Conservation (phyloP, 1,140 invertebrate genomes). For the Trachelipus rathkii region DNA sequence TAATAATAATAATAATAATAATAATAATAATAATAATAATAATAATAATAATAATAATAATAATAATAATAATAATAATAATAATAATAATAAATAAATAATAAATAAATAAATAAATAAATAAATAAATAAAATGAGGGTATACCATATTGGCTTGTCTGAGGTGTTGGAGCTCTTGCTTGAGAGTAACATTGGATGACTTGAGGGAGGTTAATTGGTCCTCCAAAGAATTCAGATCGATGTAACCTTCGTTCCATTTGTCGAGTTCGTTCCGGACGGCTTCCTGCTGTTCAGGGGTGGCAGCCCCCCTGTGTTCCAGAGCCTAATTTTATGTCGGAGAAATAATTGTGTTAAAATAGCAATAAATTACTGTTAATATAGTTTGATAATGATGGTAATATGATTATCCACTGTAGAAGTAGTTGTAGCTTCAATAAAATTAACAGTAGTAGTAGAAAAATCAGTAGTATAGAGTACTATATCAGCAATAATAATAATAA, state of each 20-base stretch:
- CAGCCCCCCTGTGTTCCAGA: not conserved
- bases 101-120: too few relatives aligned
- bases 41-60: too few relatives aligned
- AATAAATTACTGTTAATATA: too few relatives aligned
- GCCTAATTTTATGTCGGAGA: not conserved
- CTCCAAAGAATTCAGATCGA: conserved; percentile 64
- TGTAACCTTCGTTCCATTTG: conserved; percentile 64
- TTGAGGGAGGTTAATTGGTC: conserved; percentile 45
- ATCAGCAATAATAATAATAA: too few relatives aligned
- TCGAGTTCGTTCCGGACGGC: conserved; percentile 62
- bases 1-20: conserved; percentile 24
- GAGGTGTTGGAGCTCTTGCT: conserved; percentile 42
- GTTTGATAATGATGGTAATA: not conserved
- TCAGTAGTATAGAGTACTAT: too few relatives aligned
- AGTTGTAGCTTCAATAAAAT: too few relatives aligned
- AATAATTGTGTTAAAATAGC: not conserved
- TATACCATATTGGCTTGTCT: conserved; percentile 46
- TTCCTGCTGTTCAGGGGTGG: conserved; percentile 29
- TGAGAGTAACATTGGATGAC: conserved; percentile 36
- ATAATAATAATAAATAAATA: too few relatives aligned
- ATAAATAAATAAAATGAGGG: too few relatives aligned
- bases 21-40: conserved; percentile 1
- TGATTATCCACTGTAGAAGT: conserved; percentile 37
- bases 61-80: too few relatives aligned
- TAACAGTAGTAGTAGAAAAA: too few relatives aligned